A percentile compares a stretch with the other conserved stretches of the same genome.
Conservation (phyloP, 1,140 invertebrate genomes). For the Euura lappo region DNA sequence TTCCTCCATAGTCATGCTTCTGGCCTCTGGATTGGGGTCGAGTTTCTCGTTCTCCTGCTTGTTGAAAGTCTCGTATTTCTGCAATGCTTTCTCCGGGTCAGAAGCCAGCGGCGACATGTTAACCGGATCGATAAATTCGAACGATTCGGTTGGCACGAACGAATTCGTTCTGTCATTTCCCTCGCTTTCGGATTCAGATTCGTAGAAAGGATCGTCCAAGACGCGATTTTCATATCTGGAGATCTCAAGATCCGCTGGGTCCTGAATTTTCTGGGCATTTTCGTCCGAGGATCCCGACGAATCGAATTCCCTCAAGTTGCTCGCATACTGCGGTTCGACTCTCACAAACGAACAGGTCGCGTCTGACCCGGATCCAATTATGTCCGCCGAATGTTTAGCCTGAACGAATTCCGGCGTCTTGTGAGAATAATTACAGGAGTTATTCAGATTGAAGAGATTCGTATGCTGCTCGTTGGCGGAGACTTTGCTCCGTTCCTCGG, state of each 20-base stretch:
- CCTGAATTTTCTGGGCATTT: constrained; percentile 31
- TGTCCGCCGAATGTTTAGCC: neutral
- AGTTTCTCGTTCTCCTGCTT: constrained; percentile 23
- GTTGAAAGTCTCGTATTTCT: constrained; percentile 17
- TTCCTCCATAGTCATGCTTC: constrained; percentile 23
- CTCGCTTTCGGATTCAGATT: constrained; percentile 47
- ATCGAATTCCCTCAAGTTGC: constrained; percentile 20
- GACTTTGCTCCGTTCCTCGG: constrained; percentile 14
- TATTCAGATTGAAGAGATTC: constrained; percentile 13
- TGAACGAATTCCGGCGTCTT: neutral
- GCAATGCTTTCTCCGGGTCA: constrained; percentile 27
- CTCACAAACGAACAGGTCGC: constrained; percentile 42
- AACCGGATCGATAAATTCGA: constrained; percentile 43
- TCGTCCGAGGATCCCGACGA: constrained; percentile 40
- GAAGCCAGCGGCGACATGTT: constrained; percentile 19
- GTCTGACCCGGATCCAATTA: constrained; percentile 11
- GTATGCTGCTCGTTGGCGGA: neutral
- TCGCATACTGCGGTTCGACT: constrained; percentile 32
- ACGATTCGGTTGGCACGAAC: constrained; percentile 42
- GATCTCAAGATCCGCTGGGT: constrained; percentile 39
- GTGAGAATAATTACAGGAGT: constrained; percentile 6
- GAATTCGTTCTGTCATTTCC: constrained; percentile 40
- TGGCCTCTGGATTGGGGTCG: constrained; percentile 21
- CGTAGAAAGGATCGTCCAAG: constrained; percentile 52
- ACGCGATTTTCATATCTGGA: constrained; percentile 50